Conservation (phyloP, 1,140 invertebrate genomes). For the Zaprionus gabonicus region DNA sequence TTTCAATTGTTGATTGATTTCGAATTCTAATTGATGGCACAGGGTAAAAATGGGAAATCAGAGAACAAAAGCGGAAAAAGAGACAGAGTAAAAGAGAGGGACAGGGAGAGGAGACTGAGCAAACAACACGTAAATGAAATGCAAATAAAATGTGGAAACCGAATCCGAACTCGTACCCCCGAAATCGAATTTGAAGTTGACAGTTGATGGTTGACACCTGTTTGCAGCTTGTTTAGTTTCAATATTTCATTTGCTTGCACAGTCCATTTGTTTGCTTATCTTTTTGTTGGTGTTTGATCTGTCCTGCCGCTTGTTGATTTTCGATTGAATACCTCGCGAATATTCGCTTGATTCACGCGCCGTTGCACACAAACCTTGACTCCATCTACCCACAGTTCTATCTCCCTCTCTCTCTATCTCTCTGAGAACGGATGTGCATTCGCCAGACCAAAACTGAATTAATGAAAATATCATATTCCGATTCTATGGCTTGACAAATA, state of each 20-base stretch:
- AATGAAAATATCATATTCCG: constrained; percentile 55
- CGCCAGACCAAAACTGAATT: constrained; percentile 45
- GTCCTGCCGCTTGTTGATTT: constrained; percentile 24
- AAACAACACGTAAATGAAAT: constrained; percentile 44
- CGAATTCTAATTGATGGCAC: constrained; percentile 56
- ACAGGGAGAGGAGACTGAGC: not conserved
- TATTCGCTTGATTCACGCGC: constrained; percentile 53
- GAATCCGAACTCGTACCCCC: not conserved
- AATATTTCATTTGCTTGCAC: constrained; percentile 77
- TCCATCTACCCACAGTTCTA: not conserved
- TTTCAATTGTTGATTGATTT: constrained; percentile 71
- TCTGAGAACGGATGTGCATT: constrained; percentile 52
- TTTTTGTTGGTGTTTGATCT: constrained; percentile 20
- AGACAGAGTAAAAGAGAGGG: not conserved
- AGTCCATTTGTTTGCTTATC: constrained; percentile 72
- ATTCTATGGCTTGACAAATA: constrained; percentile 42
- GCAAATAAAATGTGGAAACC: constrained; percentile 47
- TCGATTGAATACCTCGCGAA: constrained; percentile 19
- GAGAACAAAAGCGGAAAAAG: constrained; percentile 1
- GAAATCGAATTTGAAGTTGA: constrained; percentile 1
- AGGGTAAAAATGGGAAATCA: constrained; percentile 29
- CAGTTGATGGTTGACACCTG: constrained; percentile 59
- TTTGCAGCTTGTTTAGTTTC: constrained; percentile 76
- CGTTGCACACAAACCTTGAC: constrained; percentile 44
- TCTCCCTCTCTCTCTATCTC: not conserved